These are phyloP conservation scores for Cricetomys ansorgei DNA, from an alignment of 2,113 vertebrate species.

Conservation along the genomic window DNA sequence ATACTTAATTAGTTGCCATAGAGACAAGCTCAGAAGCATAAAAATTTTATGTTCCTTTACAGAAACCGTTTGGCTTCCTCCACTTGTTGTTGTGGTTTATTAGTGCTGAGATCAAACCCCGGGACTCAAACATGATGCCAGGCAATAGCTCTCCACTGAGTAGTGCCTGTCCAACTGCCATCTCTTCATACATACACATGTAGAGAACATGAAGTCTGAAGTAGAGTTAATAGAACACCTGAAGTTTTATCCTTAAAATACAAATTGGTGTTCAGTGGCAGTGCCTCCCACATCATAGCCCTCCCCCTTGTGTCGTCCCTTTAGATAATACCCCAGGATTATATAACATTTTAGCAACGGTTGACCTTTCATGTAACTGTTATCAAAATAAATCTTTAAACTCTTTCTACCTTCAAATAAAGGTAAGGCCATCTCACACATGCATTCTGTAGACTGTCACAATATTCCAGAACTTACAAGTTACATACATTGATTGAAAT, in stretches of 20 bases:
- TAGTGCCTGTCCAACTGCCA: neutral
- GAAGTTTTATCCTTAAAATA: neutral
- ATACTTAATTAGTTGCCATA: neutral
- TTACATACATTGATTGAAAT: neutral
- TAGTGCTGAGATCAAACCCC: neutral
- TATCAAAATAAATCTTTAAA: neutral
- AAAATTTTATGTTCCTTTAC: neutral
- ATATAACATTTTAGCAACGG: neutral
- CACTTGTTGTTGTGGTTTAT: neutral
- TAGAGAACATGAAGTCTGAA: neutral
- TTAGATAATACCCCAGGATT: neutral
- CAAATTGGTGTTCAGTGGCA: neutral
- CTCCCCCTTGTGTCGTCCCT: neutral
- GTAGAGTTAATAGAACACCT: neutral
- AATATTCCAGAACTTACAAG: slow-evolving; percentile 37
- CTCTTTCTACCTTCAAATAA: neutral
- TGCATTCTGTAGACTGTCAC: neutral
- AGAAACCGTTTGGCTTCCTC: neutral
- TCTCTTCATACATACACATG: neutral
- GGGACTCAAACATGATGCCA: neutral
- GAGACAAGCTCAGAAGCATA: neutral
- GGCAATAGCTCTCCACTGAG: neutral
- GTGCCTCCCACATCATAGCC: neutral
- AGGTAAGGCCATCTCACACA: neutral
- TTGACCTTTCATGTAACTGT: neutral